These are phyloP conservation scores for Pollenia angustigena DNA, from an alignment of 2,888 invertebrate species.

Conservation along the genomic window DNA sequence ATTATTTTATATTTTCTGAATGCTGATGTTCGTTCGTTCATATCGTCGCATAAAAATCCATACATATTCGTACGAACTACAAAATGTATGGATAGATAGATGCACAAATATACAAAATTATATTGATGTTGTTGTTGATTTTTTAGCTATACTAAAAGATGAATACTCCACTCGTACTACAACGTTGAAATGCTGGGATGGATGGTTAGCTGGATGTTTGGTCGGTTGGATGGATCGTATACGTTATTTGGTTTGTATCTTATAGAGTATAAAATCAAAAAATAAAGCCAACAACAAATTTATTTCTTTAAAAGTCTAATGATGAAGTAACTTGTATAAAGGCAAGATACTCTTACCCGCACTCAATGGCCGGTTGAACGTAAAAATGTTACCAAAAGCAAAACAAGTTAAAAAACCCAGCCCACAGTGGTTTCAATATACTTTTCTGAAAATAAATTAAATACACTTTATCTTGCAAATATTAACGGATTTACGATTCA, in stretches of 20 bases:
- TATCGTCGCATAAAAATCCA: constrained; percentile 66
- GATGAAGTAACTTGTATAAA: constrained; percentile 68
- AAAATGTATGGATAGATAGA: not conserved
- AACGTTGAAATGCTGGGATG: constrained; percentile 52
- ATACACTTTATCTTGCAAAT: too few species aligned
- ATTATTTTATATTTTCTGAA: constrained; percentile 62
- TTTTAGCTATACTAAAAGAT: constrained; percentile 53
- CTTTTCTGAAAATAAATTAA: too few species aligned
- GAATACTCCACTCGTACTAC: constrained; percentile 44
- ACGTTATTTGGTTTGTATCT: constrained; percentile 50
- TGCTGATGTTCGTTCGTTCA: constrained; percentile 66
- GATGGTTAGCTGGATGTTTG: constrained; percentile 52
- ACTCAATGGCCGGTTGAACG: constrained; percentile 24
- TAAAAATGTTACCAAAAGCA: constrained; percentile 1
- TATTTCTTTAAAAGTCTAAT: constrained; percentile 66
- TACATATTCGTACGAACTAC: constrained; percentile 19
- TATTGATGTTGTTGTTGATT: constrained; percentile 14
- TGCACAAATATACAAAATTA: not conserved
- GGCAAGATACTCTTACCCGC: constrained; percentile 38
- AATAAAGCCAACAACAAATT: constrained; percentile 45
- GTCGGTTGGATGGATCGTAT: constrained; percentile 44
- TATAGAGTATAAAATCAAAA: constrained; percentile 54
- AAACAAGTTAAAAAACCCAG: constrained; percentile 35
- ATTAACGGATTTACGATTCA: too few species aligned
- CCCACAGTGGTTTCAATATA: not conserved